These are phyloP conservation scores for Bombus sibiricus DNA, from an alignment of 1,140 invertebrate genomes.

Conservation along the genomic window DNA sequence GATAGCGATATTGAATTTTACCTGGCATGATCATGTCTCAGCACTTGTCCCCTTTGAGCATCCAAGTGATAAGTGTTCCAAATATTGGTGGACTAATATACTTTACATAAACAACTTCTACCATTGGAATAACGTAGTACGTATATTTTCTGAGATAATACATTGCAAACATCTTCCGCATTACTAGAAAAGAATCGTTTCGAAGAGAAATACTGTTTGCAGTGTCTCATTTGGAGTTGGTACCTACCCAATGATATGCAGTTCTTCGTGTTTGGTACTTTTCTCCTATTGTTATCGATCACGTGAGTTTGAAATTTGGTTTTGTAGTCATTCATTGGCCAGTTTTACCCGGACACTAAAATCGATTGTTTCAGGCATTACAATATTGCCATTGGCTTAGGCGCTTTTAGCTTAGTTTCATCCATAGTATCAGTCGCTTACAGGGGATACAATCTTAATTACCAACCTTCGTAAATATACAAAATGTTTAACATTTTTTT, in stretches of 20 bases:
- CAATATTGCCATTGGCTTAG: conserved; percentile 67
- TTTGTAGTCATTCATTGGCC: not conserved
- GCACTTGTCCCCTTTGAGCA: conserved; percentile 79
- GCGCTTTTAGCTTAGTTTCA: conserved; percentile 68
- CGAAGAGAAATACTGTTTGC: not conserved
- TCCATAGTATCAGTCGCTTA: conserved; percentile 75
- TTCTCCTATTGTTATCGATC: conserved; percentile 83
- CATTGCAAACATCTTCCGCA: accelerated
- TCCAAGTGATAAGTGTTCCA: conserved; percentile 82
- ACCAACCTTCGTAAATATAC: conserved; percentile 80
- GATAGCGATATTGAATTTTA: conserved; percentile 81
- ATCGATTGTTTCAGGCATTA: conserved; percentile 72
- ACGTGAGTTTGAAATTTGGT: conserved; percentile 77
- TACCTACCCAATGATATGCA: conserved; percentile 93
- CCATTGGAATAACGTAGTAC: conserved; percentile 80
- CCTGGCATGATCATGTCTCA: conserved; percentile 81
- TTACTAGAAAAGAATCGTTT: not conserved
- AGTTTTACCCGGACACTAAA: not conserved
- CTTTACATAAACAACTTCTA: conserved; percentile 86
- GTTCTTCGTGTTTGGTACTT: conserved; percentile 85
- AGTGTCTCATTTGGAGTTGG: conserved; percentile 93
- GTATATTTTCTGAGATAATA: conserved; percentile 7
- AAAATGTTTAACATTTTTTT: not conserved
- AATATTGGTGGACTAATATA: conserved; percentile 87
- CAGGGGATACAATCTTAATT: conserved; percentile 75